A percentile compares a stretch with the other conserved stretches of the same genome.
phyloP scores from a whole-genome alignment of 2,888 invertebrate species.

The Conomelus anceps region DNA sequence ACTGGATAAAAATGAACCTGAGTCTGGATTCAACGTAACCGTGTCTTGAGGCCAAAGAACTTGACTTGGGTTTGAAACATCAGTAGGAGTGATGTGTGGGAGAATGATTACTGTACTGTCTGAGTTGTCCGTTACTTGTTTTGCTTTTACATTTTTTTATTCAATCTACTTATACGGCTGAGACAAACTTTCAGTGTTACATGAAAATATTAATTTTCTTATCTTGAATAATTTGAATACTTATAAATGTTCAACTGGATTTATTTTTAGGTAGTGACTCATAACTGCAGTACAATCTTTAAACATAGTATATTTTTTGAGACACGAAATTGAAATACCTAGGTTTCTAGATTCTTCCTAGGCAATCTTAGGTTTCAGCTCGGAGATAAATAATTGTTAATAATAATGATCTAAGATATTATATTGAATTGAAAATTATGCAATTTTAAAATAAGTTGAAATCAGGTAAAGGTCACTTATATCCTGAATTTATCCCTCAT shows the following conservation, averaged over 20 bases:
- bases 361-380: no score
- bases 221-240: background rate
- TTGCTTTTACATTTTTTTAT: background rate
- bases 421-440: no score
- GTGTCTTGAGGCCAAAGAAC: background rate
- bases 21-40: background rate
- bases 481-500: no score
- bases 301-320: no score
- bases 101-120: background rate
- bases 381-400: no score
- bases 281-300: background rate
- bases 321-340: background rate
- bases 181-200: background rate
- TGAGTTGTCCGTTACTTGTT: background rate
- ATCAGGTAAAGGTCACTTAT: no score
- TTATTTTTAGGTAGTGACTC: background rate
- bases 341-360: background rate
- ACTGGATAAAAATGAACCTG: background rate
- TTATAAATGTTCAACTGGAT: background rate
- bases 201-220: background rate
- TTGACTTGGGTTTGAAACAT: background rate
- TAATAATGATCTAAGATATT: no score
- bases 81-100: background rate
- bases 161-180: background rate
- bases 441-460: no score